Evolutionary conservation across 2,113 vertebrate genomes (phyloP).

Genomic region (Pipra filicauda): DNA sequence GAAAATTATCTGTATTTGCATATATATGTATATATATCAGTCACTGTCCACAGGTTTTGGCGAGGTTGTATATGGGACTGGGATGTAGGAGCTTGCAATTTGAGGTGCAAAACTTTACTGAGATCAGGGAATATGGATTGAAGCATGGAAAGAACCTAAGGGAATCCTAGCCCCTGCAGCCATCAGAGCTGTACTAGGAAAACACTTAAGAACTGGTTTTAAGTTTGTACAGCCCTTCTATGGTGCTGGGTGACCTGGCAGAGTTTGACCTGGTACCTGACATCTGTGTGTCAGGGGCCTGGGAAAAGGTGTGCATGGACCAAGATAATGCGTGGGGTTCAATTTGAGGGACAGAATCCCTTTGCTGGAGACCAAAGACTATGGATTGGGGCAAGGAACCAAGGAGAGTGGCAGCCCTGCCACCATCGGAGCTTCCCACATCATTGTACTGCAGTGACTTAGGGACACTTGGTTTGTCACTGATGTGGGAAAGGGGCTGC

Average conservation of each 20-base stretch:
- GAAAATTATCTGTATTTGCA: neutral
- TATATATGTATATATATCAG: neutral
- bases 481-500: neutral
- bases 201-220: neutral
- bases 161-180: neutral
- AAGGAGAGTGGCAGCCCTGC: neutral
- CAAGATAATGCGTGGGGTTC: too few relatives aligned
- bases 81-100: neutral
- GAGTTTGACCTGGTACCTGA: neutral
- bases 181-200: neutral
- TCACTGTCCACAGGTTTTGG: neutral
- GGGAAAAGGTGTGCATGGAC: neutral
- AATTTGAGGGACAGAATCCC: neutral
- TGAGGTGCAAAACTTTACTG: neutral
- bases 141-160: neutral
- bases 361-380: neutral
- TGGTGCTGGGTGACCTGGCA: neutral
- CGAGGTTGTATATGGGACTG: neutral
- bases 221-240: neutral
- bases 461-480: neutral
- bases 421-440: neutral
- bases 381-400: neutral
- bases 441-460: neutral
- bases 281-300: neutral
- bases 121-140: neutral